Conservation (phyloP, 2,797 vertebrate genomes). For the Amazona ochrocephala region DNA sequence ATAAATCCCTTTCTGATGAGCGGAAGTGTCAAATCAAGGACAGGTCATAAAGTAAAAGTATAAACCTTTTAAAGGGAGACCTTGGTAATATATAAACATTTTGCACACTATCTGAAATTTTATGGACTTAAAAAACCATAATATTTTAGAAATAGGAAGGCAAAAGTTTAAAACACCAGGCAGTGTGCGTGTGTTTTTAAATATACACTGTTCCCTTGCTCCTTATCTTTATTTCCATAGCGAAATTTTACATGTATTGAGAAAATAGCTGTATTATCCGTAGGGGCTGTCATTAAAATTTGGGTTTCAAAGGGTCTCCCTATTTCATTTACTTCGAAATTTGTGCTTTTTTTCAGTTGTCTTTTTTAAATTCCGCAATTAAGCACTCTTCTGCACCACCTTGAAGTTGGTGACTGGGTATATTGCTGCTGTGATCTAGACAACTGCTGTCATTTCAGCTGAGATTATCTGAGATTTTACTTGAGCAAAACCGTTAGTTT, state of each 20-base stretch:
- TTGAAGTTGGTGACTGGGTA: constrained; percentile 46
- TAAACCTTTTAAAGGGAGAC: constrained; percentile 86
- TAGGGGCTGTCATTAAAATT: constrained; percentile 60
- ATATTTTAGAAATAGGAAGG: constrained; percentile 78
- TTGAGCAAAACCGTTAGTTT: constrained; percentile 45
- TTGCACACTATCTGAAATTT: constrained; percentile 84
- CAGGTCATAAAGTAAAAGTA: constrained; percentile 87
- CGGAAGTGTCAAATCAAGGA: constrained; percentile 88
- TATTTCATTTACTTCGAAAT: constrained; percentile 63
- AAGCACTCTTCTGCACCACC: constrained; percentile 35
- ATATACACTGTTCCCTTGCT: background rate
- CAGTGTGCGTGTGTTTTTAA: constrained; percentile 56
- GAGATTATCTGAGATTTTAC: constrained; percentile 44
- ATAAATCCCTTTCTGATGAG: constrained; percentile 88
- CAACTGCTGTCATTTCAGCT: constrained; percentile 60
- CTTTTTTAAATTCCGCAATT: constrained; percentile 57
- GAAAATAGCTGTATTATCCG: constrained; percentile 55
- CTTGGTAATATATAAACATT: constrained; percentile 87
- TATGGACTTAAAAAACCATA: constrained; percentile 81
- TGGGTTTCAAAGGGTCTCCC: constrained; percentile 51
- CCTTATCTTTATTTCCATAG: constrained; percentile 57
- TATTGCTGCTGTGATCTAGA: constrained; percentile 38
- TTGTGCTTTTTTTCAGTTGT: constrained; percentile 38
- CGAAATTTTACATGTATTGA: constrained; percentile 33
- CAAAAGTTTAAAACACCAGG: constrained; percentile 75